Evolutionary conservation across 1,140 invertebrate genomes (phyloP).

Genomic region (Musca domestica): DNA sequence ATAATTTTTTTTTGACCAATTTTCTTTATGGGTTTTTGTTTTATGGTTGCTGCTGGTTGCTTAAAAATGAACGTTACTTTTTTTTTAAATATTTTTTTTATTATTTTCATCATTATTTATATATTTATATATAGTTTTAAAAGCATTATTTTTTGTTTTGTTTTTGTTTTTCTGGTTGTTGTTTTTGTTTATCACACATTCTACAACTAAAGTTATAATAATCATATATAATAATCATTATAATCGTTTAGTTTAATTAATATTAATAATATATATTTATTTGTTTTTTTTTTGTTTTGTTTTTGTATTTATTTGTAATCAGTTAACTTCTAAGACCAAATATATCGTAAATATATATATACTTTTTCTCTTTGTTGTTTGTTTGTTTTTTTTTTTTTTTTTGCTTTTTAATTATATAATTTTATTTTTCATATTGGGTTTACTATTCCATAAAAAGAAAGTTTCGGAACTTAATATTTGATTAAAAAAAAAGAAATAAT

Average conservation of each 20-base stretch:
- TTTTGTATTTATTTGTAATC: background rate
- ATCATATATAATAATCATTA: constrained; percentile 19
- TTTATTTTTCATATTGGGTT: too few species aligned
- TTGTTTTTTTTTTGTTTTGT: background rate
- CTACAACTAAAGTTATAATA: constrained; percentile 20
- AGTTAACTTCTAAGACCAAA: constrained; percentile 11
- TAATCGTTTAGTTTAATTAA: constrained; percentile 5
- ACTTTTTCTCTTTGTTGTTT: too few species aligned
- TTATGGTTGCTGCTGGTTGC: background rate
- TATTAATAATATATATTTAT: background rate
- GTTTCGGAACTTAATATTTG: too few species aligned
- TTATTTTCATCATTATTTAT: background rate
- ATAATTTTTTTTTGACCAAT: constrained; percentile 1
- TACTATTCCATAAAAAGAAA: too few species aligned
- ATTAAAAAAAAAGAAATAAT: too few species aligned
- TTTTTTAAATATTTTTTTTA: constrained; percentile 8
- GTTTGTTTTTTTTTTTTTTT: too few species aligned
- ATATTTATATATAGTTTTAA: constrained; percentile 5
- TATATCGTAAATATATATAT: constrained; percentile 3
- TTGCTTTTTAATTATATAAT: too few species aligned
- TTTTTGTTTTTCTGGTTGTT: background rate
- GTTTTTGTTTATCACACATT: constrained; percentile 14
- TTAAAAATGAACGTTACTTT: constrained; percentile 2
- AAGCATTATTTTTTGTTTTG: background rate
- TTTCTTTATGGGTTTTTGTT: background rate